Evolutionary conservation across 1,140 invertebrate species (phyloP).

Genomic region (Vanessa atalanta): DNA sequence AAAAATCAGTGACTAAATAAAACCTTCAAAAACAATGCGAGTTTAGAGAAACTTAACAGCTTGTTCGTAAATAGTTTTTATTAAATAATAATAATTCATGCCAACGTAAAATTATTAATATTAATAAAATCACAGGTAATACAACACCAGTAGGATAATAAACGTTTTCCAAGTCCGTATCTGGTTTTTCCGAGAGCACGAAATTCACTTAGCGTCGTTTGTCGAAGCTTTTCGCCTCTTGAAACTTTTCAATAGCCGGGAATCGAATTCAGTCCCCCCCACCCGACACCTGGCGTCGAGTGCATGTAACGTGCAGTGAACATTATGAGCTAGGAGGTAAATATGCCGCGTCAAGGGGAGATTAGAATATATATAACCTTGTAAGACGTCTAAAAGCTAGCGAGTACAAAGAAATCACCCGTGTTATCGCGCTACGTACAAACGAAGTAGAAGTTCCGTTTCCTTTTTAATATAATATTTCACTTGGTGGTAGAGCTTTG

Average conservation of each 20-base stretch:
- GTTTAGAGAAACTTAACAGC: neutral
- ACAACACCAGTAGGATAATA: neutral
- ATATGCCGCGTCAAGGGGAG: constrained; percentile 25
- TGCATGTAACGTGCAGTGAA: constrained; percentile 31
- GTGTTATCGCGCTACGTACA: too few relatives aligned
- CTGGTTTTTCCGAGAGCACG: constrained; percentile 68
- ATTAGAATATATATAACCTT: constrained; percentile 11
- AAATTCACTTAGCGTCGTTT: constrained; percentile 80
- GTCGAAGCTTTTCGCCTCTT: constrained; percentile 80
- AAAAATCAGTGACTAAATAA: too few relatives aligned
- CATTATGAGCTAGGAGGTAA: constrained; percentile 5
- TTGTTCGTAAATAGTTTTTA: too few relatives aligned
- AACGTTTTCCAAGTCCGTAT: constrained; percentile 40
- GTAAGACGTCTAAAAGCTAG: neutral
- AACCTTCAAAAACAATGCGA: too few relatives aligned
- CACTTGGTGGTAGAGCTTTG: too few relatives aligned
- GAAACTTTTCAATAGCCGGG: constrained; percentile 79
- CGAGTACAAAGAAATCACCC: too few relatives aligned
- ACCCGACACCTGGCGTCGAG: constrained; percentile 34
- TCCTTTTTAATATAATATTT: too few relatives aligned
- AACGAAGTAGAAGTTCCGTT: too few relatives aligned
- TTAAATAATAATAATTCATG: too few relatives aligned
- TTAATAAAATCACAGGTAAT: neutral
- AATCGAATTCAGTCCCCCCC: constrained; percentile 69
- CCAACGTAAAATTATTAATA: too few relatives aligned